phyloP scores from a whole-genome alignment of 2,113 vertebrate genomes.

The Cyanoliseus patagonus region DNA sequence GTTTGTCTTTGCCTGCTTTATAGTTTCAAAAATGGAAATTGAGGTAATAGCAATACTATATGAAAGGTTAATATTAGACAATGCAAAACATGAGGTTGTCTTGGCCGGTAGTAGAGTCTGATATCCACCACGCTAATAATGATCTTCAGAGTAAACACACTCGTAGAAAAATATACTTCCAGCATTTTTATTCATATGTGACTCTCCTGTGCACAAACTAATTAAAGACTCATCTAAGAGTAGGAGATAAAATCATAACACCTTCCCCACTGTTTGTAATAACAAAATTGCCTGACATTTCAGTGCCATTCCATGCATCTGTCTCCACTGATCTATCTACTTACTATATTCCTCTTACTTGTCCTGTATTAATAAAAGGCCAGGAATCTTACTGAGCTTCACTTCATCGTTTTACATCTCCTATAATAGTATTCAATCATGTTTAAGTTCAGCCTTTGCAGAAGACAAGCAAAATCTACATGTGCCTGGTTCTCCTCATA shows the following conservation, averaged over 20 bases:
- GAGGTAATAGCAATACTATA: background rate
- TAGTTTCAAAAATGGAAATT: background rate
- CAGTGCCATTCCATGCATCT: background rate
- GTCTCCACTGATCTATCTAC: background rate
- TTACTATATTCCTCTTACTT: background rate
- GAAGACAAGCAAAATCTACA: background rate
- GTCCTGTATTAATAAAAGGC: background rate
- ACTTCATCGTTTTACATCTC: background rate
- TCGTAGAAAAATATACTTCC: background rate
- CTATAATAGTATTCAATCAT: background rate
- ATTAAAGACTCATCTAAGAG: background rate
- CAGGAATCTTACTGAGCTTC: background rate
- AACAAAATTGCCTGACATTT: background rate
- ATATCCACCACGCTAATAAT: background rate
- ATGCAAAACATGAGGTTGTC: background rate
- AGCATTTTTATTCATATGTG: background rate
- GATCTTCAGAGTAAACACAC: background rate
- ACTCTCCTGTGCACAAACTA: background rate
- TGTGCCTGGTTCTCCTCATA: background rate
- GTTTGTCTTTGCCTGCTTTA: background rate
- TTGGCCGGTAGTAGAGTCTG: background rate
- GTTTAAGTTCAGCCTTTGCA: background rate
- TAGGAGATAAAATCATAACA: background rate
- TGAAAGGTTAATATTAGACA: background rate
- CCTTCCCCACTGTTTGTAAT: background rate